Conservation (phyloP, 92 coral and sea anemone species). For the Micromussa lordhowensis region DNA sequence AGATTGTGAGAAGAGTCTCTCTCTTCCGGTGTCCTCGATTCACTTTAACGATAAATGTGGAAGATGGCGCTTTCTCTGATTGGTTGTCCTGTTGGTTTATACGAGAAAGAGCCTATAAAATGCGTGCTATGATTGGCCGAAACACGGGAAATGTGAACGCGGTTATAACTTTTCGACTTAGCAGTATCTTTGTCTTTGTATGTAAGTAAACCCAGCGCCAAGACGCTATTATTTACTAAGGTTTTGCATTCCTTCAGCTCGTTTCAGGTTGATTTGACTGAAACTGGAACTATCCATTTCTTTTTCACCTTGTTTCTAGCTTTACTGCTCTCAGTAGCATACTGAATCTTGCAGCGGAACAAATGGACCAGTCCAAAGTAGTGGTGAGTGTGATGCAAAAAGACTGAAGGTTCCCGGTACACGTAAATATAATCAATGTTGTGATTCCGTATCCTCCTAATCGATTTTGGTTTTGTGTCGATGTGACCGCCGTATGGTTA, state of each 20-base stretch:
- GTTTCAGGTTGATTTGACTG: not conserved
- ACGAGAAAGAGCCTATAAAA: not conserved
- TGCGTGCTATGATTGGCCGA: not conserved
- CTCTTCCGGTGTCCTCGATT: not conserved
- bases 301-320: conserved; percentile 28
- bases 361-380: conserved; percentile 58
- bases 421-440: too few relatives aligned
- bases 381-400: conserved; percentile 54
- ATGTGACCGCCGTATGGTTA: too few relatives aligned
- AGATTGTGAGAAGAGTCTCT: not conserved
- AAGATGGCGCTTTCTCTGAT: too few relatives aligned
- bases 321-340: conserved; percentile 66
- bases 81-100: not conserved
- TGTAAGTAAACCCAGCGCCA: too few relatives aligned
- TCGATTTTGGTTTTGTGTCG: too few relatives aligned
- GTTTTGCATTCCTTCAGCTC: too few relatives aligned
- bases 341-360: conserved; percentile 33
- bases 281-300: not conserved
- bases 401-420: not conserved
- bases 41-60: not conserved
- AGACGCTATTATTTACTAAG: too few relatives aligned
- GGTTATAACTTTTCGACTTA: not conserved
- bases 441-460: too few relatives aligned
- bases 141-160: not conserved
- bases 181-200: not conserved